phyloP scores from a whole-genome alignment of 2,113 vertebrate genomes.

The Cottus gobio region DNA sequence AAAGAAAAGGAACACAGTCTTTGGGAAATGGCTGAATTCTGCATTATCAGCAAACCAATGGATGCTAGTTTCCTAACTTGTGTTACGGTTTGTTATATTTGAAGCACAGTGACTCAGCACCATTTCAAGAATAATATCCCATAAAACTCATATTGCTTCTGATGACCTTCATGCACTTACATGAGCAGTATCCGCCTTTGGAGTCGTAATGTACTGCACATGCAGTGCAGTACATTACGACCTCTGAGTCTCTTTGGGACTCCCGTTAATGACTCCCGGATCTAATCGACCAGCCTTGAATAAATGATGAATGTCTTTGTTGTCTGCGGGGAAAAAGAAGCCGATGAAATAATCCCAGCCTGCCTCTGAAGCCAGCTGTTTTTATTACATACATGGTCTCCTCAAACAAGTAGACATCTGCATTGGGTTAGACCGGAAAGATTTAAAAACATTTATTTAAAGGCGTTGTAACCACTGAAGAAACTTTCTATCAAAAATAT shows the following conservation, averaged over 20 bases:
- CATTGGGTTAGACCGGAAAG: neutral
- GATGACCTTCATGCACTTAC: neutral
- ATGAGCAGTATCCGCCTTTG: neutral
- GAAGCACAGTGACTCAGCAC: neutral
- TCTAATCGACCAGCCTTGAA: neutral
- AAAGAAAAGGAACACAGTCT: neutral
- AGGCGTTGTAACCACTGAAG: neutral
- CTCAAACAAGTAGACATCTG: neutral
- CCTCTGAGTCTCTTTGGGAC: slow-evolving; percentile 13
- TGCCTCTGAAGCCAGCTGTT: neutral
- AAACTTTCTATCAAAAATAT: neutral
- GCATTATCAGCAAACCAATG: neutral
- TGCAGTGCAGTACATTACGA: neutral
- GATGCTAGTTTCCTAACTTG: neutral
- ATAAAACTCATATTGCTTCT: neutral
- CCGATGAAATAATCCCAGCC: neutral
- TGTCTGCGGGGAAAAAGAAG: neutral
- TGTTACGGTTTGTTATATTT: neutral
- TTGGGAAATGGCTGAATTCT: neutral
- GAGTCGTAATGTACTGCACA: too few relatives aligned
- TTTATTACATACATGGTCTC: neutral
- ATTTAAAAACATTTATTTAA: neutral
- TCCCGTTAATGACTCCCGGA: neutral
- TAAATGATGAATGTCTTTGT: slow-evolving; percentile 17
- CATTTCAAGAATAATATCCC: slow-evolving; percentile 2